Conservation (phyloP, 2,113 vertebrate genomes). For the Tragelaphus scriptus region DNA sequence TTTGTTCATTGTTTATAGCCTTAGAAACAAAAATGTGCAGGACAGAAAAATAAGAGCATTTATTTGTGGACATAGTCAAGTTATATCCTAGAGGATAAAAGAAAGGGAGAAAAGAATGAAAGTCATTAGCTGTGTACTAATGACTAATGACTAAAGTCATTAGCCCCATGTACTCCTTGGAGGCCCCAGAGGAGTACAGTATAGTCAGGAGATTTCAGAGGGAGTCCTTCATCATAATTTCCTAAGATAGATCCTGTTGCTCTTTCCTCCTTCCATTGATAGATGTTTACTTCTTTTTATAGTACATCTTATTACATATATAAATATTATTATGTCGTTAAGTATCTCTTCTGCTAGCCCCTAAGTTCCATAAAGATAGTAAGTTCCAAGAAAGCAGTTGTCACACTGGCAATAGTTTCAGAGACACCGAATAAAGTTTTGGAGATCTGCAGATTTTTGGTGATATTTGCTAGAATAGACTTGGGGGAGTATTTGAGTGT, state of each 20-base stretch:
- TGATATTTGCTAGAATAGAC: neutral
- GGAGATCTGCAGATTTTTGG: neutral
- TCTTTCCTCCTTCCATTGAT: neutral
- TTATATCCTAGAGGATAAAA: neutral
- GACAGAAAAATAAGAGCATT: neutral
- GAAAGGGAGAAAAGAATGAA: neutral
- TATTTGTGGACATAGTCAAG: neutral
- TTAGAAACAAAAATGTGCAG: neutral
- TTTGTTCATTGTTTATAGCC: neutral
- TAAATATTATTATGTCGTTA: neutral
- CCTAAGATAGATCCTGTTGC: neutral
- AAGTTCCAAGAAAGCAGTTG: neutral
- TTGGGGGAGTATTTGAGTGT: neutral
- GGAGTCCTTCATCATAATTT: neutral
- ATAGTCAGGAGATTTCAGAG: neutral
- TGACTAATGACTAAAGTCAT: too few species aligned
- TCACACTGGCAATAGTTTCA: neutral
- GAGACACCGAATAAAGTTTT: neutral
- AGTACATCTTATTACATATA: neutral
- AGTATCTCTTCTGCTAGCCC: neutral
- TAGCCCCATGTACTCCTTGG: neutral
- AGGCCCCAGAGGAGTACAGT: neutral
- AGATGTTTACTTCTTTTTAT: neutral
- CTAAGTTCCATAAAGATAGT: neutral
- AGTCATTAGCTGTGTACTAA: neutral